Conservation (phyloP, 2,797 vertebrate species). For the Hemitrygon akajei region DNA sequence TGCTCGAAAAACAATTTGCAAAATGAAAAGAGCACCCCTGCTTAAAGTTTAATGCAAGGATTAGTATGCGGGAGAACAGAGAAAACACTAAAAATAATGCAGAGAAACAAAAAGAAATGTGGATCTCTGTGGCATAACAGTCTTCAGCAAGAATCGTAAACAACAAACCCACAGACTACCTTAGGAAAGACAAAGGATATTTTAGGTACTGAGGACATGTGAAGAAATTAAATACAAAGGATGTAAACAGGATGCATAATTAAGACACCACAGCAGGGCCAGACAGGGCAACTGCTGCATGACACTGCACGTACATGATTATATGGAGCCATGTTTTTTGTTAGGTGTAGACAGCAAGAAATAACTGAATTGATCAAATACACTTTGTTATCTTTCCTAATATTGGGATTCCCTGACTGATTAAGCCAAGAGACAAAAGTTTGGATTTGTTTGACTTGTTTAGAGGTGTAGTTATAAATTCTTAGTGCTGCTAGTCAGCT, state of each 20-base stretch:
- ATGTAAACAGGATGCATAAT: conserved; percentile 76
- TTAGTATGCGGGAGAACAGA: not conserved
- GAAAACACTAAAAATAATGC: not conserved
- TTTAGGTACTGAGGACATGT: conserved; percentile 52
- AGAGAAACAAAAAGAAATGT: not conserved
- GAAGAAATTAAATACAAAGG: conserved; percentile 70
- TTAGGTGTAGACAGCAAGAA: conserved; percentile 14
- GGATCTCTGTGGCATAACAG: not conserved
- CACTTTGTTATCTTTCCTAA: conserved; percentile 5
- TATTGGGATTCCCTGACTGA: not conserved
- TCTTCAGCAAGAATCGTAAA: conserved; percentile 41
- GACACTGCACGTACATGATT: conserved; percentile 50
- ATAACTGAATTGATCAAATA: not conserved
- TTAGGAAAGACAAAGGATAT: conserved; percentile 49
- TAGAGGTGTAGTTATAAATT: not conserved
- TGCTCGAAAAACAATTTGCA: not conserved
- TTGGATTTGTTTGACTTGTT: not conserved
- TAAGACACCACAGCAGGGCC: conserved; percentile 62
- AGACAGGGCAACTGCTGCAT: conserved; percentile 58
- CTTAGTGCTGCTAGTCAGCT: not conserved
- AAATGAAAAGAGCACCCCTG: conserved; percentile 3
- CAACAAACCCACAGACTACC: conserved; percentile 53
- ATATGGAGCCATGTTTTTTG: conserved; percentile 20
- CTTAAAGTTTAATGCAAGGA: conserved; percentile 26
- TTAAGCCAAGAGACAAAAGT: not conserved